These are phyloP conservation scores for Siniperca scherzeri DNA, from an alignment of 2,797 vertebrate species.

Conservation along the genomic window DNA sequence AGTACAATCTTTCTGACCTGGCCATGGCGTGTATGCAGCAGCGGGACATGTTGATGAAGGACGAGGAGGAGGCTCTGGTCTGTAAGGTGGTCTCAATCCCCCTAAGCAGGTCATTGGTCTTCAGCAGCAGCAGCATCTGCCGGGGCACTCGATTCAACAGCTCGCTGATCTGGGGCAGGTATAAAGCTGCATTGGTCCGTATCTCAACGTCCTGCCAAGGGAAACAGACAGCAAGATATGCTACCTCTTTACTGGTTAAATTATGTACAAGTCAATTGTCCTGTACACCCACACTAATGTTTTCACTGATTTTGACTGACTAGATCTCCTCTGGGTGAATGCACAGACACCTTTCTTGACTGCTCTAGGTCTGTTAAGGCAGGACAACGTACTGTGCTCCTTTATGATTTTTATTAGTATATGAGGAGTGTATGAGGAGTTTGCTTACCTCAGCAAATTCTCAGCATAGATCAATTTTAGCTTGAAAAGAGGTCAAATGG, in stretches of 20 bases:
- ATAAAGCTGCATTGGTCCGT: slow-evolving; percentile 89
- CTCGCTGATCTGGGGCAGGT: slow-evolving; percentile 95
- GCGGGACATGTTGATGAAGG: slow-evolving; percentile 97
- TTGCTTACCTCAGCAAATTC: neutral
- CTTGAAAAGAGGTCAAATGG: neutral
- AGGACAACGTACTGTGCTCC: neutral
- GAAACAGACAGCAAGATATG: slow-evolving; percentile 4
- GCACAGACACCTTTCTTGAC: neutral
- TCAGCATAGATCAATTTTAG: neutral
- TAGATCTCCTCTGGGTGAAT: neutral
- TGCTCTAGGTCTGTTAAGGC: neutral
- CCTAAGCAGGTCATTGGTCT: slow-evolving; percentile 96
- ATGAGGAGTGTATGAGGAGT: neutral
- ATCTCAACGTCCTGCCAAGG: slow-evolving; percentile 90
- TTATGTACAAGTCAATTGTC: neutral
- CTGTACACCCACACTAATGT: neutral
- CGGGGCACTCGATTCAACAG: slow-evolving; percentile 93
- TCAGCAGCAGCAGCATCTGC: slow-evolving; percentile 96
- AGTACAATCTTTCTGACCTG: slow-evolving; percentile 75
- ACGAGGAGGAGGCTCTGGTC: slow-evolving; percentile 92
- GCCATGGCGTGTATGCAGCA: slow-evolving; percentile 93
- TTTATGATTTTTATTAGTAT: neutral
- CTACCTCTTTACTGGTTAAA: neutral
- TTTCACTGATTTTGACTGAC: neutral
- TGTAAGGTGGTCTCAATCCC: slow-evolving; percentile 92